A percentile compares a stretch with the other conserved stretches of the same genome.
These are phyloP conservation scores for Leptinotarsa rubiginosa DNA, from an alignment of 2,888 invertebrate genomes.

Conservation along the genomic window DNA sequence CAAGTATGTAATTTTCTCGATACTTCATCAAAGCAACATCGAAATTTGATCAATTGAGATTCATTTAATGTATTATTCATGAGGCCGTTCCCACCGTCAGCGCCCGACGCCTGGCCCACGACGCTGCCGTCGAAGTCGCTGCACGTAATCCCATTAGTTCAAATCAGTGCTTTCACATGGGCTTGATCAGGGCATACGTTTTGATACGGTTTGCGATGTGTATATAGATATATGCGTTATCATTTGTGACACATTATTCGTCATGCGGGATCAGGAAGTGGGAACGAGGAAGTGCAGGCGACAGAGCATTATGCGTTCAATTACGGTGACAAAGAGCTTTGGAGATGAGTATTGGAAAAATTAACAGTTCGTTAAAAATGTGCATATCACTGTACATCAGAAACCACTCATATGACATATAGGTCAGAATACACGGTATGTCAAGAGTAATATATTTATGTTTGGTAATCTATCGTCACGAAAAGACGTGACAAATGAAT, in stretches of 20 bases:
- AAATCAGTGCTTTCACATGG: constrained; percentile 53
- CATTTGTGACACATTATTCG: constrained; percentile 48
- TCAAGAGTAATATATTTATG: too few relatives aligned
- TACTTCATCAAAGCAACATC: constrained; percentile 17
- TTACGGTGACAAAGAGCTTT: constrained; percentile 26
- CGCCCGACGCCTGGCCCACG: constrained; percentile 1
- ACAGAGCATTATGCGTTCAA: constrained; percentile 34
- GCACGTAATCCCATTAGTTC: constrained; percentile 55
- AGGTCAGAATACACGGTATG: too few relatives aligned
- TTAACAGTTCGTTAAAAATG: too few relatives aligned
- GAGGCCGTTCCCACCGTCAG: constrained; percentile 4
- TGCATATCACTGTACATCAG: too few relatives aligned
- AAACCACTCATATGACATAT: too few relatives aligned
- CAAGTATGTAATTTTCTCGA: constrained; percentile 19
- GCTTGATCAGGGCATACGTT: constrained; percentile 52
- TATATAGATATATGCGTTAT: constrained; percentile 35
- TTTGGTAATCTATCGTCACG: too few relatives aligned
- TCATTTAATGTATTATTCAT: constrained; percentile 43
- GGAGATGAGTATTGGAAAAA: constrained; percentile 5
- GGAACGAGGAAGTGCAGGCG: constrained; percentile 34
- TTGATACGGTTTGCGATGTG: constrained; percentile 44
- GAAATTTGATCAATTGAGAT: constrained; percentile 34
- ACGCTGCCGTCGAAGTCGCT: constrained; percentile 40
- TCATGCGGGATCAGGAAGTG: constrained; percentile 46
- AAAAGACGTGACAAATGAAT: too few relatives aligned